phyloP scores from a whole-genome alignment of 92 coral and sea anemone species.

The Siderastrea radians region DNA sequence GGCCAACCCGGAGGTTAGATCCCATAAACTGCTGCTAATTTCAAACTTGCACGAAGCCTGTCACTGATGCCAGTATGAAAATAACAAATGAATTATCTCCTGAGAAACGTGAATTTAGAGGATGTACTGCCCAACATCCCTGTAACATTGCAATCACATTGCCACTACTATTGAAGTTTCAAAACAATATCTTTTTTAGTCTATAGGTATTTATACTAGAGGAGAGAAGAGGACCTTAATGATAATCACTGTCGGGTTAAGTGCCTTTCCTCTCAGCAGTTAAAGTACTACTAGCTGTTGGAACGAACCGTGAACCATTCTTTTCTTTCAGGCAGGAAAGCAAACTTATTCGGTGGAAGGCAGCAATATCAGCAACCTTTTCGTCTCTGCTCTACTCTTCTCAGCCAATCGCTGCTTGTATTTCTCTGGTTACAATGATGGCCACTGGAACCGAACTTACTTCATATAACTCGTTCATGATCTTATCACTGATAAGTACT shows the following conservation, averaged over 20 bases:
- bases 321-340: constrained; percentile 43
- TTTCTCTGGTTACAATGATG: constrained; percentile 40
- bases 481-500: constrained; percentile 50
- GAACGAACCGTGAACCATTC: background rate
- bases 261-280: background rate
- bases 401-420: constrained; percentile 54
- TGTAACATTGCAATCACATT: too few species aligned
- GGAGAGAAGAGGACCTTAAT: background rate
- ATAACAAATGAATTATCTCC: too few species aligned
- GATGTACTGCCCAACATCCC: too few species aligned
- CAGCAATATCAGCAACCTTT: constrained; percentile 49
- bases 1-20: too few species aligned
- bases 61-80: too few species aligned
- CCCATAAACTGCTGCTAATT: too few species aligned
- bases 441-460: constrained; percentile 53
- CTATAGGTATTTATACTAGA: too few species aligned
- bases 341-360: constrained; percentile 33
- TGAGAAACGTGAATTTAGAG: too few species aligned
- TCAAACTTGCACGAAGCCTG: too few species aligned
- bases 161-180: too few species aligned
- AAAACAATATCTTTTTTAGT: too few species aligned
- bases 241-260: background rate
- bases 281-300: too few species aligned
- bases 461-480: constrained; percentile 60
- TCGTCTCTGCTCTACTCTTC: constrained; percentile 57